Conservation (phyloP, 1,140 invertebrate genomes). For the Meloidogyne hapla region DNA sequence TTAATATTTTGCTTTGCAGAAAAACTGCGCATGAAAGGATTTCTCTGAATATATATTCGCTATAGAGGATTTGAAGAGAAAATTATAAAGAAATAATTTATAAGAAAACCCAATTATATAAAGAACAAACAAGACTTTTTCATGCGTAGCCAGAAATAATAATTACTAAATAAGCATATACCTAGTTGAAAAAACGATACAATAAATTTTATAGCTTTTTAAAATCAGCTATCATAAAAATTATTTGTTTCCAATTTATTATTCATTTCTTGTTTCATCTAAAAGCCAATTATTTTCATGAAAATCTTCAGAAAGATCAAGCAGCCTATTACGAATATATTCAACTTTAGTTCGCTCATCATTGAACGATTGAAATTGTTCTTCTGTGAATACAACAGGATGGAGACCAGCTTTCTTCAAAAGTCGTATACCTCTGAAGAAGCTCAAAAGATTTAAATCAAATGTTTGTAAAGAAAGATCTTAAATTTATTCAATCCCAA, state of each 20-base stretch:
- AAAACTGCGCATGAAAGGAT: background rate
- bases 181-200: no score
- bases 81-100: no score
- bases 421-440: slow-evolving; percentile 20
- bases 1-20: background rate
- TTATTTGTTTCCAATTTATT: background rate
- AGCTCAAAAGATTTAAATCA: background rate
- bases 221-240: background rate
- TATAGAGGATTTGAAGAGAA: no score
- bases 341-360: slow-evolving; percentile 13
- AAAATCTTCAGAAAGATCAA: slow-evolving; percentile 14
- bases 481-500: background rate
- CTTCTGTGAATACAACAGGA: slow-evolving; percentile 23
- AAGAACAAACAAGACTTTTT: no score
- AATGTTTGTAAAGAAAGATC: no score
- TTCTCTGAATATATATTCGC: background rate
- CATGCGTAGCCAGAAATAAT: no score
- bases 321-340: slow-evolving; percentile 14
- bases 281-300: slow-evolving; percentile 23
- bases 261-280: background rate
- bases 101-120: no score
- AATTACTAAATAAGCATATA: no score
- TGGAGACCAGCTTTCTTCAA: slow-evolving; percentile 22
- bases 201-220: no score
- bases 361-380: slow-evolving; percentile 5